A percentile compares a stretch with the other conserved stretches of the same genome.
Conservation (phyloP, 2,888 invertebrate species). For the Eupithecia inturbata region DNA sequence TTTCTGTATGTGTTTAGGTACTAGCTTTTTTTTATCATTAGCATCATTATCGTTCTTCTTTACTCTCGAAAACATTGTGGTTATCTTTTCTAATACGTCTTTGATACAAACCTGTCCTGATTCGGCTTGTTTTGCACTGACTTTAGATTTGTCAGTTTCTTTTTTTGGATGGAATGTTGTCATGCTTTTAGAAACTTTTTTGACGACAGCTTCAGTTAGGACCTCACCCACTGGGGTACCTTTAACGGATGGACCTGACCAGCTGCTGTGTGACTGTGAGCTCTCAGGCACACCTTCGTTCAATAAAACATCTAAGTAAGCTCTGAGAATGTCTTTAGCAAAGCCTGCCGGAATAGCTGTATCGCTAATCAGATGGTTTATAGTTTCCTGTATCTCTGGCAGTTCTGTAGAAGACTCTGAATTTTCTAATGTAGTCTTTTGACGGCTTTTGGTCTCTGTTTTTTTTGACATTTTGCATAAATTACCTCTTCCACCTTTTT, state of each 20-base stretch:
- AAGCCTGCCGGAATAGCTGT: constrained; percentile 60
- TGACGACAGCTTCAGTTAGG: constrained; percentile 60
- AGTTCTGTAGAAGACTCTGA: constrained; percentile 63
- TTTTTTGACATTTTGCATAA: constrained; percentile 39
- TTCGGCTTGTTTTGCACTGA: constrained; percentile 48
- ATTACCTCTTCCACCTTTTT: background rate
- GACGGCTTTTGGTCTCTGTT: constrained; percentile 36
- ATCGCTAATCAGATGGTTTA: constrained; percentile 67
- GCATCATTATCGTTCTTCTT: constrained; percentile 41
- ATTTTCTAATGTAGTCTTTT: constrained; percentile 46
- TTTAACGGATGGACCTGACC: constrained; percentile 39
- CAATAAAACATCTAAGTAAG: constrained; percentile 66
- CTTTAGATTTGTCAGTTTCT: constrained; percentile 23
- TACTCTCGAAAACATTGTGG: constrained; percentile 60
- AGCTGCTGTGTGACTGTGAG: constrained; percentile 53
- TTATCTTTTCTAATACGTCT: constrained; percentile 67
- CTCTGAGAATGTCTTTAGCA: constrained; percentile 67
- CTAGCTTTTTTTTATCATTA: constrained; percentile 32
- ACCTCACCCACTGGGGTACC: constrained; percentile 56
- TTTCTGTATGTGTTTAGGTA: constrained; percentile 34
- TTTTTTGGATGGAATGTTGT: constrained; percentile 45
- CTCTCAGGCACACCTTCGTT: constrained; percentile 52
- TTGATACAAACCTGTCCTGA: constrained; percentile 63
- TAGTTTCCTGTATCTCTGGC: constrained; percentile 64
- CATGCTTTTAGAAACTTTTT: constrained; percentile 61